Percentiles rank a stretch among this genome's conserved stretches.
These are phyloP conservation scores for Perdita meconis DNA, from an alignment of 2,888 invertebrate genomes.

Conservation along the genomic window DNA sequence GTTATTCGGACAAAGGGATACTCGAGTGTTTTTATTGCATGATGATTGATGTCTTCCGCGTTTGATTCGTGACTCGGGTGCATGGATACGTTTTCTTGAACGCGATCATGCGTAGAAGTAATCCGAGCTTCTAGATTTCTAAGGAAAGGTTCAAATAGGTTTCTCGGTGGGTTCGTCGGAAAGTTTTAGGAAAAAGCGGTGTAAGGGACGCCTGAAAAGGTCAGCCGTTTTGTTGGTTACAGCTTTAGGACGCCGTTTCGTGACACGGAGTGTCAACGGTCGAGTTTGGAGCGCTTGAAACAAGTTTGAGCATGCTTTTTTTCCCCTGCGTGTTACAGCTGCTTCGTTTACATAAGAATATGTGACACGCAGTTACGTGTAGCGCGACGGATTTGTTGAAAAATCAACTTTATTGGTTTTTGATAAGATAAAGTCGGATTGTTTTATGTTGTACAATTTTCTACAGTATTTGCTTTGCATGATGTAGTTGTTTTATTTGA, in stretches of 20 bases:
- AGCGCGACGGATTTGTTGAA: not conserved
- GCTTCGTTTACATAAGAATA: conserved; percentile 10
- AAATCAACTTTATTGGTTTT: not conserved
- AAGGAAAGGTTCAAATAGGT: conserved; percentile 16
- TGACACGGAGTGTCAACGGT: not conserved
- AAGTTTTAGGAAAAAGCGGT: not conserved
- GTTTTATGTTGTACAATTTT: too few species aligned
- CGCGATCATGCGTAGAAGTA: conserved; percentile 61
- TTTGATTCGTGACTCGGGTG: conserved; percentile 44
- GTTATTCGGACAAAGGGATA: conserved; percentile 34
- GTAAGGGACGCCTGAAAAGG: not conserved
- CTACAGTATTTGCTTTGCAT: not conserved
- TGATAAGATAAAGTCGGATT: not conserved
- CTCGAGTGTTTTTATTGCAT: conserved; percentile 11
- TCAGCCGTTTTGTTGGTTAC: not conserved
- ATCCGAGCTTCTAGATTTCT: conserved; percentile 14
- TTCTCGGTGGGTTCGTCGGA: conserved; percentile 7
- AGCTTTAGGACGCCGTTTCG: too few species aligned
- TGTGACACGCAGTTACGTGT: not conserved
- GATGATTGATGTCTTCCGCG: conserved; percentile 30
- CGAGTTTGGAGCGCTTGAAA: not conserved
- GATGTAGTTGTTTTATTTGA: not conserved
- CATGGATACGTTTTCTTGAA: conserved; percentile 48
- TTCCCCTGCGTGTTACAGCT: not conserved
- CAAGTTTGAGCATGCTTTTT: not conserved